Base-by-base conservation (phyloP, 2,113 vertebrate species). In the Cariama cristata region DNA sequence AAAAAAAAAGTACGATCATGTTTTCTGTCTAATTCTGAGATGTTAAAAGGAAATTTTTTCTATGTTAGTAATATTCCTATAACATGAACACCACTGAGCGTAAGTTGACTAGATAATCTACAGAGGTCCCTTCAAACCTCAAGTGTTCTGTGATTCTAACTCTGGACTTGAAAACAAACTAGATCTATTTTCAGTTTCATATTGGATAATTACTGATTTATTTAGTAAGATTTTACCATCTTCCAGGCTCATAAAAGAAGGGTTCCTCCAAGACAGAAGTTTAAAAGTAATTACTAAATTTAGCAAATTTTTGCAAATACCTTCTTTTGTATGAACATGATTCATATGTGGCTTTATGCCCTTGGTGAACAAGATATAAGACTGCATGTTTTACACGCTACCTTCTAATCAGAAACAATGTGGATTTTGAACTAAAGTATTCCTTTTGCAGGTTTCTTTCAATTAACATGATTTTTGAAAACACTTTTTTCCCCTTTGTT, bases 1-100 rank as follows among this genome's bases (percentile, higher is more conserved):
- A 12, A 0, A 3, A 26, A 38, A 50, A 49, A 5, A 1, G 12
- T 56, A 49, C 33, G 53, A 24, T 35, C 4, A 1, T 55, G 44
- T 90, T 87, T 73, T 68, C 23, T 68, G 24, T 30, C 50, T 68
- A 42, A 62, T 63, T 49, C 14, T 60, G 14, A 66, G 17, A 21
- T 8, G 6, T 24, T 73, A 88, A 49, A 60, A 76, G 26, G 47
- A 45, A 32, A 4, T 8, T 35, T 86, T 67, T 86, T 11, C 8
- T 21, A 0, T 45, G 4, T 64, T 81, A 32, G 16, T 40, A 38
- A 18, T 52, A 32, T 22, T 59, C 27, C 9, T 86, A 1, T 50
- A 82, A 33, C 8, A 30, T 0, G 3, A 21, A n/a, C 14, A 58
- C 16, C 11, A 6, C 11, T 82, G 62, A 47, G 14, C 5, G 2